These are phyloP conservation scores for Hydroisotoma schaefferi DNA, from an alignment of 2,888 invertebrate genomes.

Conservation along the genomic window DNA sequence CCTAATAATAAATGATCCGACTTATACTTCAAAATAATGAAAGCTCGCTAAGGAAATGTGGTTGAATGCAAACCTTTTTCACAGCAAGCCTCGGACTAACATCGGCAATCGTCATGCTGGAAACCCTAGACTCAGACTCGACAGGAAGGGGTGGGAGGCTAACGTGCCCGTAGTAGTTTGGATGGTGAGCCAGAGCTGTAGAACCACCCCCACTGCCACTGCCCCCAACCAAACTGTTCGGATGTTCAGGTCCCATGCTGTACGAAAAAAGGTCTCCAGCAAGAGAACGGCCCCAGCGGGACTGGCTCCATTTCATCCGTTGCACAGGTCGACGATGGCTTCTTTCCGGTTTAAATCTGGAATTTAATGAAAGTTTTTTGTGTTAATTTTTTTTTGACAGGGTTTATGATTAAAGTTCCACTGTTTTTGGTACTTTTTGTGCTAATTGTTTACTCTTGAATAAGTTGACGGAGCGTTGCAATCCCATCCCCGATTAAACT, in stretches of 20 bases:
- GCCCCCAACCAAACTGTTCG: constrained; percentile 21
- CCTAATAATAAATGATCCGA: background rate
- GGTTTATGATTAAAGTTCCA: background rate
- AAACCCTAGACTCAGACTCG: constrained; percentile 46
- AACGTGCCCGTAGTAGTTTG: constrained; percentile 29
- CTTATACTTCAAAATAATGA: background rate
- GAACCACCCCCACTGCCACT: constrained; percentile 5
- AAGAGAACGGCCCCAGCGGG: constrained; percentile 5
- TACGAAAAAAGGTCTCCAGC: constrained; percentile 47
- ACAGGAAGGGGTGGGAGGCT: constrained; percentile 35
- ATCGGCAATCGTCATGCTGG: constrained; percentile 52
- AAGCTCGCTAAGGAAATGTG: background rate
- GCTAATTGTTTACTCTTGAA: background rate
- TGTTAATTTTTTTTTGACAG: background rate
- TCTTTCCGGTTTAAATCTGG: constrained; percentile 47
- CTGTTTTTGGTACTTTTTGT: background rate
- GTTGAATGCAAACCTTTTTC: constrained; percentile 49
- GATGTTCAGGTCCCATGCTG: constrained; percentile 16
- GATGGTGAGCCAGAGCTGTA: constrained; percentile 1
- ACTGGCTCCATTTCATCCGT: constrained; percentile 42
- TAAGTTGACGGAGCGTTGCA: background rate
- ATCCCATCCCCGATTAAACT: background rate
- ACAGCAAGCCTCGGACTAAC: constrained; percentile 57
- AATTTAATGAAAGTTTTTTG: background rate
- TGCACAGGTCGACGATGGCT: constrained; percentile 43